Percentiles rank a stretch among this genome's conserved stretches.
These are phyloP conservation scores for Pristiophorus japonicus DNA, from an alignment of 2,113 vertebrate species.

Conservation along the genomic window DNA sequence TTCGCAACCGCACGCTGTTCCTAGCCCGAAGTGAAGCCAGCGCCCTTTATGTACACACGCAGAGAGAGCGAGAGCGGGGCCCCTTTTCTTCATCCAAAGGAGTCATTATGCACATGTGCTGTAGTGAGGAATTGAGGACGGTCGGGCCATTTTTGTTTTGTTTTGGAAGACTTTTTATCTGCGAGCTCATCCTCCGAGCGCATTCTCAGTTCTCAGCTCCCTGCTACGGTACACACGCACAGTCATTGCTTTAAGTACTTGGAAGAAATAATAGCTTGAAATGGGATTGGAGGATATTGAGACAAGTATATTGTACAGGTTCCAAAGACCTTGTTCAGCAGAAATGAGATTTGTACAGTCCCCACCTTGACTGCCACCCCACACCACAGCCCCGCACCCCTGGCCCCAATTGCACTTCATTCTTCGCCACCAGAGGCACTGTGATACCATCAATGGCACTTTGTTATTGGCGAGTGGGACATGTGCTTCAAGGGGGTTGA, in stretches of 20 bases:
- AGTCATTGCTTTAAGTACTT: not conserved
- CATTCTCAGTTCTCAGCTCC: not conserved
- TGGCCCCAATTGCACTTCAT: not conserved
- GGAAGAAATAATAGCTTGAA: not conserved
- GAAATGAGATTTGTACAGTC: conserved; percentile 15
- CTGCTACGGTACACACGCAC: not conserved
- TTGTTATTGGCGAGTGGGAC: not conserved
- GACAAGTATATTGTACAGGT: not conserved
- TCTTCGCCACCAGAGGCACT: not conserved
- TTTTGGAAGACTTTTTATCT: conserved; percentile 2
- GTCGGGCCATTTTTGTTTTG: not conserved
- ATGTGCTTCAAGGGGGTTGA: not conserved
- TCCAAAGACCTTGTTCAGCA: not conserved
- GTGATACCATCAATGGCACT: not conserved
- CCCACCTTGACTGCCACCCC: not conserved
- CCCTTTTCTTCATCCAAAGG: not conserved
- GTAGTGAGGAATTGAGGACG: not conserved
- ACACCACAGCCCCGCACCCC: too few species aligned
- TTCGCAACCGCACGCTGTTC: not conserved
- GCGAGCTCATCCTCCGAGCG: too few species aligned
- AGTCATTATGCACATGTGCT: not conserved
- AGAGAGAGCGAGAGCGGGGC: not conserved
- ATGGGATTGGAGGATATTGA: not conserved
- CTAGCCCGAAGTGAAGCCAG: not conserved
- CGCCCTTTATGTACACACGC: not conserved